Percentiles rank a stretch among this genome's conserved stretches.
These are phyloP conservation scores for Aplocera efformata DNA, from an alignment of 2,888 invertebrate genomes.

Conservation along the genomic window DNA sequence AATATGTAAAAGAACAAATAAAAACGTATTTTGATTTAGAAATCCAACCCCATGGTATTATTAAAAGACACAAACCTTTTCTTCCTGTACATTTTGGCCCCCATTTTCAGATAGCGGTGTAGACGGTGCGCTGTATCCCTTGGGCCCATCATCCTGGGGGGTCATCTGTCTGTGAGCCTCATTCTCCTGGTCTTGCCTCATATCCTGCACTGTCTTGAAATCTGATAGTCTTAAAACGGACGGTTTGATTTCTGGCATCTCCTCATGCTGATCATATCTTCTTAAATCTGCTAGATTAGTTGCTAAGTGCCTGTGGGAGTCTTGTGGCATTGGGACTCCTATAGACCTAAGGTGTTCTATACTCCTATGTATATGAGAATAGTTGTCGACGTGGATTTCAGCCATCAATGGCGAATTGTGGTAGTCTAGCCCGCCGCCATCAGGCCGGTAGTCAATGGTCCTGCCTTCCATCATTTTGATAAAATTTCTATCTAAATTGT, in stretches of 20 bases:
- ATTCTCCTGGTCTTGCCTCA: constrained; percentile 73
- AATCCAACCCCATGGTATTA: too few relatives aligned
- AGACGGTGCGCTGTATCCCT: constrained; percentile 76
- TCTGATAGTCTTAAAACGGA: constrained; percentile 75
- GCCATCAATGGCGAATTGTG: constrained; percentile 85
- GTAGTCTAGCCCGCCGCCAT: constrained; percentile 83
- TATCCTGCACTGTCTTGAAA: constrained; percentile 72
- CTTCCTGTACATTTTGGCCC: constrained; percentile 69
- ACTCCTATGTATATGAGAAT: constrained; percentile 83
- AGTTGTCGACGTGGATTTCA: constrained; percentile 84
- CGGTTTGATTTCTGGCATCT: constrained; percentile 74
- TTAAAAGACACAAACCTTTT: constrained; percentile 61
- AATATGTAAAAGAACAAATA: too few relatives aligned
- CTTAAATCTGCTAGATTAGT: constrained; percentile 71
- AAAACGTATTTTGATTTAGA: too few relatives aligned
- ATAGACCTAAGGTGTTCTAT: constrained; percentile 83
- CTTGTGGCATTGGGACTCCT: constrained; percentile 75
- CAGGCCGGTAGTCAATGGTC: constrained; percentile 77
- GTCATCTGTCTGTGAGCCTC: constrained; percentile 70
- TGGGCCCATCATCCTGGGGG: constrained; percentile 71
- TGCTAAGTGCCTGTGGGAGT: constrained; percentile 71
- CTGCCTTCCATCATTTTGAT: constrained; percentile 79
- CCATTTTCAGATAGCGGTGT: constrained; percentile 76
- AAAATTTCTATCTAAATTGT: constrained; percentile 70
- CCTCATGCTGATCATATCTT: constrained; percentile 74